phyloP scores from a whole-genome alignment of 2,113 vertebrate species.

The Meriones unguiculatus region DNA sequence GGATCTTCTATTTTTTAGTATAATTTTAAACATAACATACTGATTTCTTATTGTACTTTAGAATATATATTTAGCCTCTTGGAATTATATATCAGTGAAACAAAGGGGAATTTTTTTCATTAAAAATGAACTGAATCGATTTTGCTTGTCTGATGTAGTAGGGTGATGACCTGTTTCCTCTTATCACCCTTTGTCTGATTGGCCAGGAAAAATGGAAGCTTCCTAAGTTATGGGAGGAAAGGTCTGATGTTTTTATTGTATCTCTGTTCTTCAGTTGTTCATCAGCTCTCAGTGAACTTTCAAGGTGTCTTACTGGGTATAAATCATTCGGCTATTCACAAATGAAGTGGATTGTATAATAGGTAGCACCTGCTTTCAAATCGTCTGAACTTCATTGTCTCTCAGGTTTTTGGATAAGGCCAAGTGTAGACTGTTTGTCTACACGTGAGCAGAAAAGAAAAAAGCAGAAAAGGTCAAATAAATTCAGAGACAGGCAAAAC shows the following conservation, averaged over 20 bases:
- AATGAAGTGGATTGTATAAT: background rate
- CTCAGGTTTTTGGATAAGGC: background rate
- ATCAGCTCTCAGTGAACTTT: background rate
- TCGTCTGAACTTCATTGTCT: background rate
- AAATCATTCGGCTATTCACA: background rate
- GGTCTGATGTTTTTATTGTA: background rate
- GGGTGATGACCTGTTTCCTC: background rate
- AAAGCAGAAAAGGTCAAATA: background rate
- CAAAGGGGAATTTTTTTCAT: background rate
- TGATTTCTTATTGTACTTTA: background rate
- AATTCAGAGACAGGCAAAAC: background rate
- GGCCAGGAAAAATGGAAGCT: background rate
- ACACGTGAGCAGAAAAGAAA: background rate
- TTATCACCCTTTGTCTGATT: background rate
- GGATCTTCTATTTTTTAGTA: background rate
- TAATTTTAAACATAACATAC: slow-evolving; percentile 39
- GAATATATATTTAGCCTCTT: background rate
- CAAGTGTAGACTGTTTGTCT: background rate
- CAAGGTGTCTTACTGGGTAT: background rate
- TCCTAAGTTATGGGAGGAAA: background rate
- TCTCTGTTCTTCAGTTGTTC: background rate
- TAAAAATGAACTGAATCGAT: background rate
- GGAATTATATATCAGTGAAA: slow-evolving; percentile 18
- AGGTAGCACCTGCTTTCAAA: background rate
- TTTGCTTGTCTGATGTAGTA: background rate